Evolutionary conservation across 2,888 invertebrate species (phyloP), one percentile per base, ranked within the genome.

Genomic region (Bursaphelenchus okinawaensis): DNA sequence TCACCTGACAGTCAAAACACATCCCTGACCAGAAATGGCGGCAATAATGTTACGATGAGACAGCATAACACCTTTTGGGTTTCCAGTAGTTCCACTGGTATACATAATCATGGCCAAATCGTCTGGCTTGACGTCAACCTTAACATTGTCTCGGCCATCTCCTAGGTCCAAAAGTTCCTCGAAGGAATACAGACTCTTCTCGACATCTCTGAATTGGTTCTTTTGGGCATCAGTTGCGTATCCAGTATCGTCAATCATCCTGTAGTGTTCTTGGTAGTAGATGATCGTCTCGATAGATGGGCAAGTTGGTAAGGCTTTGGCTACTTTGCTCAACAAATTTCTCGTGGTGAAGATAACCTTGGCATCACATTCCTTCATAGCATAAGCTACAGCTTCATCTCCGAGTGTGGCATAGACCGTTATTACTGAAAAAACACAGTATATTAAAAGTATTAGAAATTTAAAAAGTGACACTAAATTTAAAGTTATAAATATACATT

Each of bases 61-160:
- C 40, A 86, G 83, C 67, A 85, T 75, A n/a, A 86, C 86, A 59
- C 84, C 84, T 69, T 80, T 81, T 12, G 80, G 80, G 50, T 62
- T 67, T 9, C 66, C 63, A n/a, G 96, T 96, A 0, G 94, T 94
- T 7, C 96, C 96, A 75, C 93, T 93, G 1, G 96, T 98, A 87
- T 96, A 98, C 96, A 98, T 98, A 52, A 98, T 90, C 78, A 98
- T 92, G 57, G 96, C 96, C 4, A 90, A 88, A 84, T 96, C 95
- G 16, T 71, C 68, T 6, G 68, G 29, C 3, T 75, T 56, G 4
- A 75, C 74, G 16, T 71, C 57, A 20, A 52, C 23, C n/a, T 26
- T 28, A 2, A 52, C n/a, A 24, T 59, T 29, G 7, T 67, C 66
- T 66, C n/a, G 40, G 3, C 40, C 60, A 31, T 69, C 64, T 54